Evolutionary conservation across 2,113 vertebrate species (phyloP).

Genomic region (Oreochromis spilurus): DNA sequence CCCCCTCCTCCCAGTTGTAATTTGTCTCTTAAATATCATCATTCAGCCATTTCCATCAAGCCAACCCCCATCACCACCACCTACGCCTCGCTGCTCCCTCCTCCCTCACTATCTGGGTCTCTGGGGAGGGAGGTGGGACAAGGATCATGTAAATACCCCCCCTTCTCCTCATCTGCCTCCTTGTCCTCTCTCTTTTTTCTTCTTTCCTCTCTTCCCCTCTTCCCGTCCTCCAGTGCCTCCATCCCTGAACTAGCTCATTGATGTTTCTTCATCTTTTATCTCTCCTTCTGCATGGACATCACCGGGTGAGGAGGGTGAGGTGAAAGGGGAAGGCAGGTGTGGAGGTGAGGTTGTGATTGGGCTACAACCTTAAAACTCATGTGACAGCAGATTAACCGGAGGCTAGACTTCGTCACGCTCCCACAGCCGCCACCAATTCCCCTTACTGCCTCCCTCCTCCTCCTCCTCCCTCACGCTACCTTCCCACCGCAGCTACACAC

Average conservation of each 20-base stretch:
- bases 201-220: neutral
- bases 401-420: constrained; percentile 52
- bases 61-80: neutral
- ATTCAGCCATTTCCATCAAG: constrained; percentile 36
- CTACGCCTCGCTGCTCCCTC: neutral
- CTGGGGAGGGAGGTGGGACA: constrained; percentile 25
- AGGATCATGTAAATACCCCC: constrained; percentile 27
- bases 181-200: neutral
- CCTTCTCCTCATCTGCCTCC: neutral
- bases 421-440: constrained; percentile 8
- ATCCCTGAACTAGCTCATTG: neutral
- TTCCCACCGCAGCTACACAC: neutral
- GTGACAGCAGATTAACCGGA: constrained; percentile 34
- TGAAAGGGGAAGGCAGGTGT: neutral
- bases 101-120: constrained; percentile 7
- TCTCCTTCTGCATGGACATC: neutral
- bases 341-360: neutral
- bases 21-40: constrained; percentile 42
- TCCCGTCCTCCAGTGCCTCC: neutral
- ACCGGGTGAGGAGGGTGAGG: neutral
- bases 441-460: neutral
- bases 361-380: constrained; percentile 19
- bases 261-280: neutral
- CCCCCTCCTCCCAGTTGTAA: constrained; percentile 27
- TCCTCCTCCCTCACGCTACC: neutral